Conservation (phyloP, 2,888 invertebrate genomes). For the Netelia melanura region DNA sequence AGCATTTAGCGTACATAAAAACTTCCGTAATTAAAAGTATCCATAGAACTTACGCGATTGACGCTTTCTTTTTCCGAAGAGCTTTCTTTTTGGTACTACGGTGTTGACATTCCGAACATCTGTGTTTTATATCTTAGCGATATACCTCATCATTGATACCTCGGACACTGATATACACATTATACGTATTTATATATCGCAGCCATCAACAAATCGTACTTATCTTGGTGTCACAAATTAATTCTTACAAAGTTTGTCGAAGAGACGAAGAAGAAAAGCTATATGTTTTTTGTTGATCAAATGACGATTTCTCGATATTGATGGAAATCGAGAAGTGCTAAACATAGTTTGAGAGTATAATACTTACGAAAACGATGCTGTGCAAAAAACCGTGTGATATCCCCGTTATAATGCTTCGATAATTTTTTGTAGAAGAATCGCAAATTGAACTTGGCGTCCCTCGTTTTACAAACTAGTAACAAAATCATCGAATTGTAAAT, state of each 20-base stretch:
- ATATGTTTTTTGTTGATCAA: constrained; percentile 1
- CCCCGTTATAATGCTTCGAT: constrained; percentile 40
- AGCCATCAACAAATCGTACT: constrained; percentile 48
- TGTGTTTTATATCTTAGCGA: constrained; percentile 46
- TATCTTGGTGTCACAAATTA: constrained; percentile 50
- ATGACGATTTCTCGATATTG: constrained; percentile 20
- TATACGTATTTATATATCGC: constrained; percentile 78
- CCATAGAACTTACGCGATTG: constrained; percentile 22
- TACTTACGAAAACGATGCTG: constrained; percentile 38
- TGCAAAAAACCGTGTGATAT: constrained; percentile 42
- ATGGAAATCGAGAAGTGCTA: neutral
- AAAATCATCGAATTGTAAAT: constrained; percentile 2
- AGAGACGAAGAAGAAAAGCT: constrained; percentile 4
- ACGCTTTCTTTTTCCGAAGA: constrained; percentile 28
- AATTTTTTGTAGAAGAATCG: constrained; percentile 16
- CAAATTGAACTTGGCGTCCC: neutral
- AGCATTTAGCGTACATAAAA: constrained; percentile 38
- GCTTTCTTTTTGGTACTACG: constrained; percentile 9
- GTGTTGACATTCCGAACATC: constrained; percentile 58
- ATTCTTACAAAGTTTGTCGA: constrained; percentile 29
- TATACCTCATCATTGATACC: constrained; percentile 50
- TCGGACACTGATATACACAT: constrained; percentile 71
- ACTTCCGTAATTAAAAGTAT: constrained; percentile 44
- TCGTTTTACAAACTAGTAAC: neutral
- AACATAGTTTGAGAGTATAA: neutral